These are phyloP conservation scores for Meteorus colon DNA, from an alignment of 2,888 invertebrate species.

Conservation along the genomic window DNA sequence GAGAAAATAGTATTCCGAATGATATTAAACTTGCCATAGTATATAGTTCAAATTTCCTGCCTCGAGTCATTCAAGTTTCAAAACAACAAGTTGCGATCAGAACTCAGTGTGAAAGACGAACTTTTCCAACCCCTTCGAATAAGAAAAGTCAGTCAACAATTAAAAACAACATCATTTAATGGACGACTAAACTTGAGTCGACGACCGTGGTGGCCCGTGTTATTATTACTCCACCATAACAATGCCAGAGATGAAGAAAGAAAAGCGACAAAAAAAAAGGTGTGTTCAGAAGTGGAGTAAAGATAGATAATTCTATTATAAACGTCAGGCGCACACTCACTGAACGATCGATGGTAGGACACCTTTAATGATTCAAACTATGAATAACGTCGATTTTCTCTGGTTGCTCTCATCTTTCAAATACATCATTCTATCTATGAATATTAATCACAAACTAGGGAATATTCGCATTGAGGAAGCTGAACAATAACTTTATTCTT, in stretches of 20 bases:
- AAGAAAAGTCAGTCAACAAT: constrained; percentile 20
- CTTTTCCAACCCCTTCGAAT: not conserved
- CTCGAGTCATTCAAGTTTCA: constrained; percentile 30
- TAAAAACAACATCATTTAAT: constrained; percentile 27
- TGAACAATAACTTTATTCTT: no score
- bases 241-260: not conserved
- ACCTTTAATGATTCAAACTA: constrained; percentile 30
- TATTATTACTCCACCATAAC: constrained; percentile 5
- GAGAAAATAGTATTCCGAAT: not conserved
- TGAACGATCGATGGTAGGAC: constrained; percentile 28
- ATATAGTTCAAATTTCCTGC: constrained; percentile 12
- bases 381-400: not conserved
- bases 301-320: not conserved
- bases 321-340: constrained; percentile 21
- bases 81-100: constrained; percentile 17
- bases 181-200: constrained; percentile 14
- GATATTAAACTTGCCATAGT: not conserved
- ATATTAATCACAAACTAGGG: not conserved
- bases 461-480: no score
- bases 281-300: not conserved
- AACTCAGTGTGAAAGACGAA: constrained; percentile 15
- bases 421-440: not conserved
- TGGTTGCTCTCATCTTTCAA: not conserved
- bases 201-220: not conserved
- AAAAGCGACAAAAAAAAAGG: not conserved